A percentile compares a stretch with the other conserved stretches of the same genome.
Conservation (phyloP, 1,140 invertebrate genomes). For the Samia ricini region DNA sequence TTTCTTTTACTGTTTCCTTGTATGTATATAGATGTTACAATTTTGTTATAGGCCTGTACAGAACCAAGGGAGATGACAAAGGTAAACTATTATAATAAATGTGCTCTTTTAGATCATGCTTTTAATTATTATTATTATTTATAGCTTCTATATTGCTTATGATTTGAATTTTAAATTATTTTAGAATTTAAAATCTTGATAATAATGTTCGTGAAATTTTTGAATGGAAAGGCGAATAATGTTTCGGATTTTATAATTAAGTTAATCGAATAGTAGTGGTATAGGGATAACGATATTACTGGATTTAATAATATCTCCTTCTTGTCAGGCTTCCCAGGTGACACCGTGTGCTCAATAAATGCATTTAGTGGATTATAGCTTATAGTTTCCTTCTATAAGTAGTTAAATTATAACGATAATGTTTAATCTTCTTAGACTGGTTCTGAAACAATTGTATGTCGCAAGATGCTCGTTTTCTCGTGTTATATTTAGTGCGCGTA, state of each 20-base stretch:
- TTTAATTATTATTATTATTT: slow-evolving; percentile 14
- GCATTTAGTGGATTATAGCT: slow-evolving; percentile 14
- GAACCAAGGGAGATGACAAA: slow-evolving; percentile 46
- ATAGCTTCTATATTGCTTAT: slow-evolving; percentile 10
- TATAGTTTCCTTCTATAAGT: neutral
- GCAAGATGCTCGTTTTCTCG: no score
- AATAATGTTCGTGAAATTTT: neutral
- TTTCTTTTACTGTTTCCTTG: neutral
- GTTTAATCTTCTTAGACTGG: neutral
- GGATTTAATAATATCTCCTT: slow-evolving; percentile 25
- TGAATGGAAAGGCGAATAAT: neutral
- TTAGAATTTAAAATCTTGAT: neutral
- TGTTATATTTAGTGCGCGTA: no score
- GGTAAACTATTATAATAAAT: slow-evolving; percentile 36
- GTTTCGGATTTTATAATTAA: neutral
- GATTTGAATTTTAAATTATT: neutral
- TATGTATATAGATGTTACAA: slow-evolving; percentile 33
- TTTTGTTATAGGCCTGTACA: slow-evolving; percentile 64
- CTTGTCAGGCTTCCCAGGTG: slow-evolving; percentile 31
- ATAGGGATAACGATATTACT: neutral
- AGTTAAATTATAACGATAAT: neutral
- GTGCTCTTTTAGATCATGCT: slow-evolving; percentile 11
- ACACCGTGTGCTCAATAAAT: slow-evolving; percentile 19
- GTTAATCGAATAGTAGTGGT: slow-evolving; percentile 14
- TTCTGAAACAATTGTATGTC: no score